A percentile compares a stretch with the other conserved stretches of the same genome.
These are phyloP conservation scores for Umimayanthus chanpuru DNA, from an alignment of 92 coral and sea anemone species.

Conservation along the genomic window DNA sequence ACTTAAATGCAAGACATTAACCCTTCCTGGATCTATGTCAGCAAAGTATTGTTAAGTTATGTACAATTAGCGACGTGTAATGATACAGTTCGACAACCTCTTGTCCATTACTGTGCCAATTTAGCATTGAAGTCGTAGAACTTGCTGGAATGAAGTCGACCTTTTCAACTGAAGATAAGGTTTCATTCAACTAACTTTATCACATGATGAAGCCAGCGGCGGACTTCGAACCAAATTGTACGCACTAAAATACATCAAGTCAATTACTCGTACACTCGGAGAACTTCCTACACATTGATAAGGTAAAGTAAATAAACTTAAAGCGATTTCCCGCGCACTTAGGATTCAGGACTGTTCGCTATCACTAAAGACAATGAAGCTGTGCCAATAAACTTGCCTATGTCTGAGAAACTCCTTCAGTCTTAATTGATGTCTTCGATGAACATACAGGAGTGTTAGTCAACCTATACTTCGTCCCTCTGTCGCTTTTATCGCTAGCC, in stretches of 20 bases:
- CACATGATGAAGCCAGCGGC: neutral
- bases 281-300: neutral
- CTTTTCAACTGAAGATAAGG: too few species aligned
- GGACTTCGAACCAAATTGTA: too few species aligned
- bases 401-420: neutral
- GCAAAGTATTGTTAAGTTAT: neutral
- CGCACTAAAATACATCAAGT: neutral
- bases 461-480: neutral
- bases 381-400: neutral
- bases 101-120: neutral
- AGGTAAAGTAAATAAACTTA: neutral
- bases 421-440: neutral
- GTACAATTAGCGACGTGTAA: neutral
- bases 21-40: neutral
- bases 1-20: neutral
- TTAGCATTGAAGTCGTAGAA: neutral
- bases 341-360: neutral
- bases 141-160: neutral
- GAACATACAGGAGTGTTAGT: neutral
- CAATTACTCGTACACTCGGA: neutral
- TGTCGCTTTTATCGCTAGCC: neutral
- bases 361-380: neutral
- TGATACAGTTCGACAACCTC: neutral
- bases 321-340: neutral
- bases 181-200: neutral